Base-by-base conservation (phyloP, 1,140 invertebrate genomes). In the Elysia chlorotica region DNA sequence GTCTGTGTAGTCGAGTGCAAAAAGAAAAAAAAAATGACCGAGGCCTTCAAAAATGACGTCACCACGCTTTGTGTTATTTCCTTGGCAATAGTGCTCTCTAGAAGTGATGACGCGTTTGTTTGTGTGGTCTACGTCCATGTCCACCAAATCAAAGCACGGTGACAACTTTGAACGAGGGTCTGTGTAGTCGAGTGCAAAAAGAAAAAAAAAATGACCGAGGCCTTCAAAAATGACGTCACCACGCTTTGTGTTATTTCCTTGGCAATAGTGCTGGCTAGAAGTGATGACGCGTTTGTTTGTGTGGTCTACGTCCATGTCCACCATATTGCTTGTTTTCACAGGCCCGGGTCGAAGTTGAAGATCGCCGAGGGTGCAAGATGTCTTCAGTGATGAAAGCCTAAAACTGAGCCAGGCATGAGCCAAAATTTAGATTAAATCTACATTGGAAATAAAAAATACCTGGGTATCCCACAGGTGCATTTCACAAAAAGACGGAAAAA, bases 241-340 rank as follows among this genome's bases (percentile, higher is more conserved):
- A 83, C 76, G 81, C 79, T 81, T 83, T 81, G 81, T 67, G 79
- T 56, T 74, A 57, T 67, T 80, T 78, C 78, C 80, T 74, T 76
- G 71, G 75, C 77, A 78, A 84, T 81, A 78, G 75, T n/a, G n/a
- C n/a, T n/a, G n/a, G n/a, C n/a, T n/a, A n/a, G n/a, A n/a, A n/a
- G n/a, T 68, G 62, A 73, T 84, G 81, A 83, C 83, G 81, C 80
- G 63, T 71, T 38, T 21, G 6, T 78, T 78, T 76, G 25, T 79
- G 81, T 62, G 75, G 69, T 53, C 65, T 75, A 84, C 82, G 82
- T 84, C 57, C 31, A 53, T 37, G 23, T 68, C 74, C 36, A 70
- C 74, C 77, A 78, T 76, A 56, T 74, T 78, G 68, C 67, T 76
- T 78, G 77, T 75, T 76, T 76, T 78, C 74, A 72, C 72, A 71